phyloP scores from a whole-genome alignment of 2,797 vertebrate species.

The Babyrousa celebensis region DNA sequence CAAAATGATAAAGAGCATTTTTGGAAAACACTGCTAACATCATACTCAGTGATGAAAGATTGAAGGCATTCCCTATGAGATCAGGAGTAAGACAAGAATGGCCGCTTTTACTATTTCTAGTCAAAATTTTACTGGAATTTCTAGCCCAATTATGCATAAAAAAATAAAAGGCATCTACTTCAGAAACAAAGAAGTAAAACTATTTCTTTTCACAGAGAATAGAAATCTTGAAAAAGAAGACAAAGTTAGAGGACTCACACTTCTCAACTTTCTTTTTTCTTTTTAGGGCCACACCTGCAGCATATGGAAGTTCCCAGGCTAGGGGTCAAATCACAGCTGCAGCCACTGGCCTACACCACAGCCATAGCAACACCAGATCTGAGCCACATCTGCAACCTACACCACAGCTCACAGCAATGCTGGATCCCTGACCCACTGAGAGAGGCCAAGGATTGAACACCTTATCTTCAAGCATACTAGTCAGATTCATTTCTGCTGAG shows the following conservation, averaged over 20 bases:
- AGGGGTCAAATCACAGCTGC: too few species aligned
- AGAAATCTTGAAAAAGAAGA: background rate
- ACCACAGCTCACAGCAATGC: too few species aligned
- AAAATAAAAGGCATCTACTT: background rate
- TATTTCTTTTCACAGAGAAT: background rate
- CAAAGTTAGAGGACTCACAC: background rate
- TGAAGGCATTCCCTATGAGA: background rate
- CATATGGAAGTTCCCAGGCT: too few species aligned
- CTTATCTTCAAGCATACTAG: too few species aligned
- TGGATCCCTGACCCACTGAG: too few species aligned
- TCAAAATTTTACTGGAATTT: background rate
- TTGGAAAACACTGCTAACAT: background rate
- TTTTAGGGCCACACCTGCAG: too few species aligned
- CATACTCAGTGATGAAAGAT: background rate
- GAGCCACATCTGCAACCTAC: too few species aligned
- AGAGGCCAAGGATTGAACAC: too few species aligned
- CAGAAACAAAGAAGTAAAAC: background rate
- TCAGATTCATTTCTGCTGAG: too few species aligned
- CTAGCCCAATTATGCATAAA: background rate
- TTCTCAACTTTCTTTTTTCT: background rate
- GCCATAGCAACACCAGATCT: too few species aligned
- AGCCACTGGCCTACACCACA: too few species aligned
- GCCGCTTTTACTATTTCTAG: background rate
- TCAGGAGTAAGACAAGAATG: background rate
- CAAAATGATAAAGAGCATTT: background rate